phyloP scores from a whole-genome alignment of 2,113 vertebrate genomes.

The Eupsittula cactorum region DNA sequence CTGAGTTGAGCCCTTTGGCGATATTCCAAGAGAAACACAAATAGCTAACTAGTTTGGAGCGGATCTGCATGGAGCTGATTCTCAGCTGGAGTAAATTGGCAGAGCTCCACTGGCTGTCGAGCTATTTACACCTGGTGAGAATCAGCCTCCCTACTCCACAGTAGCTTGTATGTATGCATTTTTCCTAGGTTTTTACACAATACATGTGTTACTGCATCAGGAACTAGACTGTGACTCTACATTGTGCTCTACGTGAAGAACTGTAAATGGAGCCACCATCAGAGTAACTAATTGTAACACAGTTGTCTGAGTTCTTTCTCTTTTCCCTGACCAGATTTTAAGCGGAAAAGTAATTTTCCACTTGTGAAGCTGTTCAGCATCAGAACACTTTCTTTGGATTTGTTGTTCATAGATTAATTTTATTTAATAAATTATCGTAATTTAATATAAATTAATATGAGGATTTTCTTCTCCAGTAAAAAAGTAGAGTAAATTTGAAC shows the following conservation, averaged over 20 bases:
- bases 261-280: background rate
- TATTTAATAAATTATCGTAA: background rate
- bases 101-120: background rate
- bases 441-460: background rate
- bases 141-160: background rate
- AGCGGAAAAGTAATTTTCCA: background rate
- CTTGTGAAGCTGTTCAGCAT: background rate
- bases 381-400: background rate
- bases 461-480: background rate
- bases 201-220: background rate
- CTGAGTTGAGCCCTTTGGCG: conserved; percentile 1
- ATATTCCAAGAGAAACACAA: conserved; percentile 38
- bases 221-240: background rate
- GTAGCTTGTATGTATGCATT: background rate
- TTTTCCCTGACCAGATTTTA: background rate
- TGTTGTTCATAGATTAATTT: background rate
- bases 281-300: background rate
- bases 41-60: conserved; percentile 2
- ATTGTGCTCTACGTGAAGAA: background rate
- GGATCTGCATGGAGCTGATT: background rate
- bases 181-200: background rate
- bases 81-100: conserved; percentile 47
- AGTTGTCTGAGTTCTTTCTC: background rate
- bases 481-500: background rate
- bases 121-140: background rate